These are phyloP conservation scores for Lontra canadensis DNA, from an alignment of 2,113 vertebrate species.

Conservation along the genomic window DNA sequence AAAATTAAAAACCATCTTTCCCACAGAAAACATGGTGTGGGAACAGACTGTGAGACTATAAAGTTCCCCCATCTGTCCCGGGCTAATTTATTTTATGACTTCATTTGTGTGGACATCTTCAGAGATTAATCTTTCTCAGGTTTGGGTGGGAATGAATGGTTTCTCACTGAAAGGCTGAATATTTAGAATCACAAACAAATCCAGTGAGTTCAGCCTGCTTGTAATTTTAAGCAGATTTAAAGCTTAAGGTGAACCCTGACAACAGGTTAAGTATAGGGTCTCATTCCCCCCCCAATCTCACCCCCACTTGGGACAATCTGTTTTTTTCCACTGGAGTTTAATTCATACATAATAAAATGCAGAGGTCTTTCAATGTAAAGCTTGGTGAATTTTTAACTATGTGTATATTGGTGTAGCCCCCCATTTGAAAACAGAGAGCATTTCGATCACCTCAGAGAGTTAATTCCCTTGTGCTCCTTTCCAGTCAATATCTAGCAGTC, in stretches of 20 bases:
- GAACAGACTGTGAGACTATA: neutral
- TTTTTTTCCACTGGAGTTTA: neutral
- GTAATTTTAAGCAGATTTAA: neutral
- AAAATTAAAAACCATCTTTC: slow-evolving; percentile 17
- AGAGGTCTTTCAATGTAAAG: neutral
- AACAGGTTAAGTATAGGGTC: neutral
- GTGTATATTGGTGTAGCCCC: neutral
- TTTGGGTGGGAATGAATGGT: neutral
- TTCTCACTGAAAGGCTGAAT: neutral
- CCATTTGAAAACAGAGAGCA: neutral
- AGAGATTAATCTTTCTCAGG: neutral
- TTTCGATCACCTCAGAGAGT: neutral
- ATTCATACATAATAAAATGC: neutral
- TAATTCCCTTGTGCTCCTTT: neutral
- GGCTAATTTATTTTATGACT: neutral
- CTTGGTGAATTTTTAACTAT: neutral
- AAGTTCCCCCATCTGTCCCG: neutral
- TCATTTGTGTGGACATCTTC: neutral
- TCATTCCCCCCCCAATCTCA: neutral
- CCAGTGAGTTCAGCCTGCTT: neutral
- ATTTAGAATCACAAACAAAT: neutral
- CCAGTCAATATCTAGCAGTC: fast-evolving
- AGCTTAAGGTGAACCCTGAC: neutral
- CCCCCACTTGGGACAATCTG: neutral
- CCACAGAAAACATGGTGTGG: neutral